Evolutionary conservation across 2,888 invertebrate species (phyloP), one percentile per base, ranked within the genome.

Genomic region (Nymphalis urticae): DNA sequence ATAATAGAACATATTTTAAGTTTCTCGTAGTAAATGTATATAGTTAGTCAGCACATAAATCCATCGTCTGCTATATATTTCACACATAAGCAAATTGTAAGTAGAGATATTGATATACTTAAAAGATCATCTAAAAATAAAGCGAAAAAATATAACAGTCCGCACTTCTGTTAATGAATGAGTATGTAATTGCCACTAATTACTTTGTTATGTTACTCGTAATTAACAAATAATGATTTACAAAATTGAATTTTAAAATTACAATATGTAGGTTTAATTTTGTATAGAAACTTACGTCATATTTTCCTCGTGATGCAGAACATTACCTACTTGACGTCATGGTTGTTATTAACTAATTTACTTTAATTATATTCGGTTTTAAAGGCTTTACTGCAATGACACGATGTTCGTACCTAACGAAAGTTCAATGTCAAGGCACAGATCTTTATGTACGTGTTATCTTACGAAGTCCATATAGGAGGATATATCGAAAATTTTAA

Each of bases 311-410:
- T 62, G 51, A 67, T 48, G 47, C 62, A 42, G 58, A 72, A 64
- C 70, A 69, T 72, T 68, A 72, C 66, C 62, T 67, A 67, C 67
- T 67, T 75, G 73, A 76, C 75, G 75, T 76, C 75, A 75, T 65
- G 42, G 60, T 60, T 66, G 64, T 70, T 63, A 58, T 36, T 62
- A 62, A 60, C 58, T 65, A 69, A 69, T 62, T 66, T 51, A 53
- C 51, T 62, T 48, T 62, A 36, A 32, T 48, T 68, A 51, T 56
- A 62, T 70, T 64, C 48, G 58, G 50, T 47, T 61, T 64, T 54
- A 53, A 54, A 54, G 48, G 50, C 56, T 62, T 62, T 56, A 62
- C 56, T 56, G 62, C 50, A 62, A 56, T 32, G 32, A 48, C 48
- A 67, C 62, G 62, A 58, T 58, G 48, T 60, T 51, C 10, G 60